A percentile compares a stretch with the other conserved stretches of the same genome.
phyloP scores from a whole-genome alignment of 2,888 invertebrate species.

The Chrysolina americana region DNA sequence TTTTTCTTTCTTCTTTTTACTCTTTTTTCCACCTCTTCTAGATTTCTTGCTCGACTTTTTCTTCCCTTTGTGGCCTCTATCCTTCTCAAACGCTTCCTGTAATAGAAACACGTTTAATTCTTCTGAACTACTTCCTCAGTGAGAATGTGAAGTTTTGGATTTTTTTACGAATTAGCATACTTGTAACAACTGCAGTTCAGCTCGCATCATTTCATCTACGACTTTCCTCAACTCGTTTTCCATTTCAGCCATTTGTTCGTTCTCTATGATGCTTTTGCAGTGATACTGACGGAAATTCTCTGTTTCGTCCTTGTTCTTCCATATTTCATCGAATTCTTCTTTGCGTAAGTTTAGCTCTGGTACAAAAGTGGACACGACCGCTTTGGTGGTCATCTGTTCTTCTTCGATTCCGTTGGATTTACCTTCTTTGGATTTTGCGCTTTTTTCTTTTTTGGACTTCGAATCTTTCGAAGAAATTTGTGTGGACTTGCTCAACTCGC shows the following conservation, averaged over 20 bases:
- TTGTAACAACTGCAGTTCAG: conserved; percentile 79
- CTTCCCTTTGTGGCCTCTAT: conserved; percentile 81
- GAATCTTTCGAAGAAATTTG: conserved; percentile 84
- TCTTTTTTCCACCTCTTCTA: conserved; percentile 87
- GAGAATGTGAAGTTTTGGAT: neutral
- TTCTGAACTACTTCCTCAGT: no score
- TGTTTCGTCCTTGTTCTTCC: conserved; percentile 86
- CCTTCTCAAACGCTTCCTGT: conserved; percentile 81
- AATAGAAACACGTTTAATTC: conserved; percentile 54
- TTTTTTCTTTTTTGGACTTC: conserved; percentile 82
- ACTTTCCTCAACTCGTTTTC: conserved; percentile 86
- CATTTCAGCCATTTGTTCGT: conserved; percentile 86
- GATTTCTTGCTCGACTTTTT: conserved; percentile 86
- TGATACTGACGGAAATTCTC: conserved; percentile 82
- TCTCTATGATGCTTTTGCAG: conserved; percentile 86
- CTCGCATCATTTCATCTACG: conserved; percentile 85
- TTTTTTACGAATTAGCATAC: conserved; percentile 56
- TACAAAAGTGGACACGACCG: conserved; percentile 80
- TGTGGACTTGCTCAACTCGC: conserved; percentile 85
- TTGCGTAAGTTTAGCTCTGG: conserved; percentile 80
- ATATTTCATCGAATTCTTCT: conserved; percentile 86
- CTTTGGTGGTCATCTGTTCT: conserved; percentile 78
- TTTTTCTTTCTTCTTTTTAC: conserved; percentile 94
- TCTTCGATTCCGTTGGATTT: conserved; percentile 74
- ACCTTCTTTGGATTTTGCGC: conserved; percentile 75